Conservation (phyloP, 1,140 invertebrate genomes). For the Aphaenogaster ashmeadi region DNA sequence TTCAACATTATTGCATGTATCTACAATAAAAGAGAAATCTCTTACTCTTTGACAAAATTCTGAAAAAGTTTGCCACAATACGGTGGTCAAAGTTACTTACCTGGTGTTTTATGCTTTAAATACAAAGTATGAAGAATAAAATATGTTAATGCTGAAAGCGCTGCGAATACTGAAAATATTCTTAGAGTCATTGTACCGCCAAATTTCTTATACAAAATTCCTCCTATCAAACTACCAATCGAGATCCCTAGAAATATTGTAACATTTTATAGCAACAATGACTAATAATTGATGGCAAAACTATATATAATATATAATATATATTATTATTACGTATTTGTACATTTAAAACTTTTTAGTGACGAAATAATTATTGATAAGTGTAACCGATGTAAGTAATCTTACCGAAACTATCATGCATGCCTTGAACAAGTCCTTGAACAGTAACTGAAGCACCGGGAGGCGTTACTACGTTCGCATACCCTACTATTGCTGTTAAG, state of each 20-base stretch:
- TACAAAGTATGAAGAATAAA: conserved; percentile 84
- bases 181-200: conserved; percentile 88
- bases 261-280: not conserved
- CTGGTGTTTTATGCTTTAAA: conserved; percentile 80
- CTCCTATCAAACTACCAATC: conserved; percentile 89
- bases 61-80: not conserved
- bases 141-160: conserved; percentile 87
- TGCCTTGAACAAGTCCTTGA: conserved; percentile 93
- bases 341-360: not conserved
- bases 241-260: conserved; percentile 87
- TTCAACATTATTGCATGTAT: conserved; percentile 72
- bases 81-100: conserved; percentile 60
- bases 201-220: conserved; percentile 88
- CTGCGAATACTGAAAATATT: conserved; percentile 87
- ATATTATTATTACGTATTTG: not conserved
- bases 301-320: not conserved
- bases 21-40: conserved; percentile 66
- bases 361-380: not conserved
- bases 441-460: conserved; percentile 93
- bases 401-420: conserved; percentile 93
- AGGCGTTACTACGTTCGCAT: conserved; percentile 91
- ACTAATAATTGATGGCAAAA: too few relatives aligned
- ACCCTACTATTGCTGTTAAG: conserved; percentile 93
- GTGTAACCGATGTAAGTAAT: not conserved
- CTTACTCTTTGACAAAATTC: not conserved